Evolutionary conservation across 2,888 invertebrate species (phyloP).

Genomic region (Latrodectus elegans): DNA sequence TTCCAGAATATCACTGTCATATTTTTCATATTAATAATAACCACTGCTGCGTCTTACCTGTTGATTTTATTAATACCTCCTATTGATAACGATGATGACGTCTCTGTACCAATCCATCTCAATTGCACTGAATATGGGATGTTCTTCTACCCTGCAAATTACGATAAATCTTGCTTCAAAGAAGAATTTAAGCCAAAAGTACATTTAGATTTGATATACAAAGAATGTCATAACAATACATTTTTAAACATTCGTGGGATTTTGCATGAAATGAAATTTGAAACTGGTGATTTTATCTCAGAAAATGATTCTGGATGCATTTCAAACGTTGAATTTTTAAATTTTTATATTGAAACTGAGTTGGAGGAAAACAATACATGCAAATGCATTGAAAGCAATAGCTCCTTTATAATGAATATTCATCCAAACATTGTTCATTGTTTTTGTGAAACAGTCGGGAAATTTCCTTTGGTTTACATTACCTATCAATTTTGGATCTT

Average conservation of each 20-base stretch:
- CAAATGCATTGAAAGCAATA: background rate
- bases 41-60: slow-evolving; percentile 13
- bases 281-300: too few relatives aligned
- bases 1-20: slow-evolving; percentile 59
- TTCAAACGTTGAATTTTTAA: too few relatives aligned
- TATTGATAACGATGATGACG: slow-evolving; percentile 1
- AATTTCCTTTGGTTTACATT: too few relatives aligned
- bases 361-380: background rate
- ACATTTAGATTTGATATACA: background rate
- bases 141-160: too few relatives aligned
- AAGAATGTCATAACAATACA: background rate
- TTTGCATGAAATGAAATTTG: too few relatives aligned
- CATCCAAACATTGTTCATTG: background rate
- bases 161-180: background rate
- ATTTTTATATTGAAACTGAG: background rate
- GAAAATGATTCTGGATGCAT: too few relatives aligned
- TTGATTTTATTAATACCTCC: slow-evolving; percentile 25
- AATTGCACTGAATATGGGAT: background rate
- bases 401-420: background rate
- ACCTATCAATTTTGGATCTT: slow-evolving; percentile 83
- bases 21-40: slow-evolving; percentile 8
- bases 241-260: background rate
- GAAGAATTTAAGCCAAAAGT: background rate
- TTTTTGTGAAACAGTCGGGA: background rate
- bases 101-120: background rate